phyloP scores from a whole-genome alignment of 2,113 vertebrate species.

The Ramphastos sulfuratus region DNA sequence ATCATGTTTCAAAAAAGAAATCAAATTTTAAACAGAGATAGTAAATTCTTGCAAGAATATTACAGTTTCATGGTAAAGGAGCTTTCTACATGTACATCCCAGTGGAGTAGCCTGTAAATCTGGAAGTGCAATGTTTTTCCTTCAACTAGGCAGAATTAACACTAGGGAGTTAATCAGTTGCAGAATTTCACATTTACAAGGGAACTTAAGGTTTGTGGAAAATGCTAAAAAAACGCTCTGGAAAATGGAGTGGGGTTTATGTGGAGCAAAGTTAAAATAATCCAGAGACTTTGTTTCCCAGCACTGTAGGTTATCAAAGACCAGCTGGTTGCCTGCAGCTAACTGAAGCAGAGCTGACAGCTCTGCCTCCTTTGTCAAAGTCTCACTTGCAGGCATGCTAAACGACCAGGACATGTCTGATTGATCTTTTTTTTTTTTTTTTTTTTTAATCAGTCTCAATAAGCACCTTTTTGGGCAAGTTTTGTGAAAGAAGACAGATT shows the following conservation, averaged over 20 bases:
- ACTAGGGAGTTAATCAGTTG: slow-evolving; percentile 34
- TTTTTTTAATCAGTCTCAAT: not conserved
- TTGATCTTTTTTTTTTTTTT: not conserved
- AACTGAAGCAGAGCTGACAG: not conserved
- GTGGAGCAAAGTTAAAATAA: slow-evolving; percentile 1
- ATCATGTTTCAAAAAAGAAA: not conserved
- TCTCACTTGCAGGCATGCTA: not conserved
- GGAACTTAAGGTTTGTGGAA: slow-evolving; percentile 14
- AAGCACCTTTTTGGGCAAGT: not conserved
- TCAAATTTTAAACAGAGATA: not conserved
- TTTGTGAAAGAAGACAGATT: not conserved
- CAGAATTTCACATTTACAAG: slow-evolving; percentile 35
- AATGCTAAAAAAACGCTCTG: not conserved
- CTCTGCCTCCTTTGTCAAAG: not conserved
- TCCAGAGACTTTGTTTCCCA: not conserved
- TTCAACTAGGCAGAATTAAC: slow-evolving; percentile 41
- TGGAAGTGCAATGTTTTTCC: slow-evolving; percentile 8
- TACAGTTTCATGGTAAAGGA: slow-evolving; percentile 4
- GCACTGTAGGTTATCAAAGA: not conserved
- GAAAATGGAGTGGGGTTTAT: not conserved
- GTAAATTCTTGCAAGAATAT: not conserved
- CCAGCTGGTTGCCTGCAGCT: not conserved
- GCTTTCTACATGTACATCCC: not conserved
- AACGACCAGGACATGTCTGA: not conserved
- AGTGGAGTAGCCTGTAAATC: not conserved